These are phyloP conservation scores for Lagopus muta DNA, from an alignment of 2,113 vertebrate genomes.

Conservation along the genomic window DNA sequence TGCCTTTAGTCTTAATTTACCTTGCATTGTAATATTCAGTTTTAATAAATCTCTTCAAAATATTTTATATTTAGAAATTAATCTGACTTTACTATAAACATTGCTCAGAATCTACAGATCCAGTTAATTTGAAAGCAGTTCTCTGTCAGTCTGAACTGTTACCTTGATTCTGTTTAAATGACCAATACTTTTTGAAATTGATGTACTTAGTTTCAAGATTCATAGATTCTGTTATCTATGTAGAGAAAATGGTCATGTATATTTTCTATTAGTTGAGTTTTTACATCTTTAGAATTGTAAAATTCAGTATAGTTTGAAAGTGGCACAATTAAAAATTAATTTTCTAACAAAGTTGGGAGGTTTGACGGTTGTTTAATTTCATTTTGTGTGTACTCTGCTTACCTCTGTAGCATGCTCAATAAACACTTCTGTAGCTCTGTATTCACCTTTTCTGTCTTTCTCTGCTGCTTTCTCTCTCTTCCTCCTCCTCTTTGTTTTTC, in stretches of 20 bases:
- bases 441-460: slow-evolving; percentile 88
- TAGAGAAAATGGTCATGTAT: slow-evolving; percentile 86
- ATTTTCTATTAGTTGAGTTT: slow-evolving; percentile 92
- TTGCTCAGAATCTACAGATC: slow-evolving; percentile 87
- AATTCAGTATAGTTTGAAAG: slow-evolving; percentile 90
- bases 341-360: slow-evolving; percentile 91
- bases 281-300: slow-evolving; percentile 92
- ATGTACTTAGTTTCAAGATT: slow-evolving; percentile 84
- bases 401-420: slow-evolving; percentile 99
- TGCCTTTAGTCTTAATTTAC: slow-evolving; percentile 98
- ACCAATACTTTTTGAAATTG: slow-evolving; percentile 87
- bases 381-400: slow-evolving; percentile 90
- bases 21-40: slow-evolving; percentile 91
- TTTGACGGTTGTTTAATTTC: slow-evolving; percentile 90
- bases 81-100: slow-evolving; percentile 88
- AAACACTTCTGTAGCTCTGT: slow-evolving; percentile 96
- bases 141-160: slow-evolving; percentile 79
- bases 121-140: slow-evolving; percentile 81
- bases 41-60: slow-evolving; percentile 88
- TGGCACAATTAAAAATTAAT: slow-evolving; percentile 95
- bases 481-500: slow-evolving; percentile 79
- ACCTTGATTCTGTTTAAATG: slow-evolving; percentile 82
- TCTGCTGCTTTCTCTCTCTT: slow-evolving; percentile 83
- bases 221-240: slow-evolving; percentile 86
- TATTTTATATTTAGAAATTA: slow-evolving; percentile 90